These are phyloP conservation scores for Muscicapa adusta DNA, from an alignment of 2,113 vertebrate genomes.

Conservation along the genomic window DNA sequence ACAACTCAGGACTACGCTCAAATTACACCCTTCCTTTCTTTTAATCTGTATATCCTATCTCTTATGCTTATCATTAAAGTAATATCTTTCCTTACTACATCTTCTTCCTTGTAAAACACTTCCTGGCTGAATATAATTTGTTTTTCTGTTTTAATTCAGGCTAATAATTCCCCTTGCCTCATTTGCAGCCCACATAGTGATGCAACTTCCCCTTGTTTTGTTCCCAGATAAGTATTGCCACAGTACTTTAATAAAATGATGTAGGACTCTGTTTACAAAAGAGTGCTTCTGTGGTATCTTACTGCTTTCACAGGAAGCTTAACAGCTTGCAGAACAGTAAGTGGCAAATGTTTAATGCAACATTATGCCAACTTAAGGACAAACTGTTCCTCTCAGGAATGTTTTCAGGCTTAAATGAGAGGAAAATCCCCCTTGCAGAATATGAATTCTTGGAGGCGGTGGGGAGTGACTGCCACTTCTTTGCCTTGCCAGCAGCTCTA, in stretches of 20 bases:
- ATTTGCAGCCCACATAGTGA: slow-evolving; percentile 26
- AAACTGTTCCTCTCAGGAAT: slow-evolving; percentile 66
- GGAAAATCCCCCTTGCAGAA: slow-evolving; percentile 59
- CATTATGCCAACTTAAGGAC: slow-evolving; percentile 57
- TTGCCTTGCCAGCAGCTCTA: slow-evolving; percentile 24
- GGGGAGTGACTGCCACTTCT: slow-evolving; percentile 27
- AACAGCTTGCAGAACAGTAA: slow-evolving; percentile 60
- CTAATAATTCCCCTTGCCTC: background rate
- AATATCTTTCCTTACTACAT: background rate
- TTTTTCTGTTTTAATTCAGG: slow-evolving; percentile 11
- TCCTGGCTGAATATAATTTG: background rate
- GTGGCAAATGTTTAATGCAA: slow-evolving; percentile 66
- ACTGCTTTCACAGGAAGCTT: slow-evolving; percentile 59
- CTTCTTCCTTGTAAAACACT: background rate
- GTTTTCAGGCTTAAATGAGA: slow-evolving; percentile 61
- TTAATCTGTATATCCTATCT: background rate
- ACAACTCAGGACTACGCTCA: background rate
- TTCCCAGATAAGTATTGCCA: slow-evolving; percentile 12
- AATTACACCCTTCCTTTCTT: background rate
- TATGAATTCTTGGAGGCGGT: slow-evolving; percentile 33
- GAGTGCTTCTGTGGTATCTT: slow-evolving; percentile 39
- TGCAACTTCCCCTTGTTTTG: slow-evolving; percentile 40
- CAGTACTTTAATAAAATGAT: slow-evolving; percentile 15
- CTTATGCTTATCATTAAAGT: background rate
- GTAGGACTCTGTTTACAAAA: slow-evolving; percentile 46